phyloP scores from a whole-genome alignment of 2,113 vertebrate genomes.

The Rana temporaria region DNA sequence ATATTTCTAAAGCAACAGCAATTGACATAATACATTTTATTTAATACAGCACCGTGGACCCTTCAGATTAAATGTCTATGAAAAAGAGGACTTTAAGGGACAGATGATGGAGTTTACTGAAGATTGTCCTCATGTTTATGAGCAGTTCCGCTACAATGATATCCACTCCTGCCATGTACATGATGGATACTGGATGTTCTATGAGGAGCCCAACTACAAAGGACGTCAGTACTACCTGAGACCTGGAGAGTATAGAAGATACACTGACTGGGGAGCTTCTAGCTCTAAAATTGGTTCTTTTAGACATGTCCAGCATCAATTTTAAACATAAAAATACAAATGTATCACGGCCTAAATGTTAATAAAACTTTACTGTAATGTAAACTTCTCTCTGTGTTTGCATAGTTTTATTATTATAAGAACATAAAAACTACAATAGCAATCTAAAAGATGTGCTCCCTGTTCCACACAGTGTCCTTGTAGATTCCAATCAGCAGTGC shows the following conservation, averaged over 20 bases:
- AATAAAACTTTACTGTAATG: background rate
- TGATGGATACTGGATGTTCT: constrained; percentile 4
- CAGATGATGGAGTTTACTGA: too few species aligned
- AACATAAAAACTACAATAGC: too few species aligned
- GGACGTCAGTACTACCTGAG: constrained; percentile 12
- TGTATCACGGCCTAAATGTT: too few species aligned
- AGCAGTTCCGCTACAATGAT: constrained; percentile 17
- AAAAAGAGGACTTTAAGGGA: constrained; percentile 15
- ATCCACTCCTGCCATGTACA: constrained; percentile 33
- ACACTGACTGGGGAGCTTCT: constrained; percentile 31
- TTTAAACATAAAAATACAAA: background rate
- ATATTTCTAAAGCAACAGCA: background rate
- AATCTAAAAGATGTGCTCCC: too few species aligned
- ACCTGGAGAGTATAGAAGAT: constrained; percentile 18
- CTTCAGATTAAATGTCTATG: constrained; percentile 35
- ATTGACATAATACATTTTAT: background rate
- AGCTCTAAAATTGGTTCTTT: constrained; percentile 53
- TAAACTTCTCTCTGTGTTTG: background rate
- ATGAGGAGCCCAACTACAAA: constrained; percentile 27
- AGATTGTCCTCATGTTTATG: constrained; percentile 17
- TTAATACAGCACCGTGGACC: constrained; percentile 30
- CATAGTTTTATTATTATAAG: too few species aligned
- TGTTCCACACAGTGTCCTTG: too few species aligned
- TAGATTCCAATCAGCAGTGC: too few species aligned
- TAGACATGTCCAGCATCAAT: constrained; percentile 50